Evolutionary conservation across 2,113 vertebrate genomes (phyloP), one percentile per base, ranked within the genome.

Genomic region (Kryptolebias marmoratus): DNA sequence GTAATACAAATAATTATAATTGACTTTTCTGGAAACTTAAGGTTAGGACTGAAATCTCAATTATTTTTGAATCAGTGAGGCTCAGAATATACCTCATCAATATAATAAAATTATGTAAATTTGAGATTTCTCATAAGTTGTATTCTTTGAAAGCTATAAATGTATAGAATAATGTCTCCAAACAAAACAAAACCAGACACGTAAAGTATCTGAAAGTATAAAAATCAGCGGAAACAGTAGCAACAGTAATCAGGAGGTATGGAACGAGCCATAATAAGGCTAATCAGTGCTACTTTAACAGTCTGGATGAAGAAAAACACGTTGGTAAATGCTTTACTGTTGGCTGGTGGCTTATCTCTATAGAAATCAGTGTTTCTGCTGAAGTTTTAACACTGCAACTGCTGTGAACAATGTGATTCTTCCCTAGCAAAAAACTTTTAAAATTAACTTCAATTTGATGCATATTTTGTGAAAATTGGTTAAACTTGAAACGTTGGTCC

Each of bases 211-310:
- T 27, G 42, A 61, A 61, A 22, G 8, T 27, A 1, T 27, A 12
- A 61, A 45, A 45, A 45, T 61, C 42, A 61, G 59, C 9, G 39
- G 53, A 13, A 28, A 44, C 39, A 44, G 31, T 27, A 27, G 32
- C 18, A 16, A 22, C 50, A 28, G 64, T 67, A 67, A 67, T 67
- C 64, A 67, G 32, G 22, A 55, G 22, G 50, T 52, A 30, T 31
- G 54, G 36, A 67, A 45, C 31, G 11, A 55, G 36, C 22, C 39
- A 67, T 67, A 55, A 55, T 42, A 45, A 22, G 11, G 13, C 50
- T 55, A 55, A 55, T 67, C 50, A 55, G 52, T 8, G 15, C 48
- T 53, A 47, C 62, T 47, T 28, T 44, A 36, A 15, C 62, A 30
- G 48, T 50, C 16, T 36, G 11, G 44, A 7, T 32, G 36, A 36